Conservation (phyloP, 1,140 invertebrate species). For the Drosophila tani region DNA sequence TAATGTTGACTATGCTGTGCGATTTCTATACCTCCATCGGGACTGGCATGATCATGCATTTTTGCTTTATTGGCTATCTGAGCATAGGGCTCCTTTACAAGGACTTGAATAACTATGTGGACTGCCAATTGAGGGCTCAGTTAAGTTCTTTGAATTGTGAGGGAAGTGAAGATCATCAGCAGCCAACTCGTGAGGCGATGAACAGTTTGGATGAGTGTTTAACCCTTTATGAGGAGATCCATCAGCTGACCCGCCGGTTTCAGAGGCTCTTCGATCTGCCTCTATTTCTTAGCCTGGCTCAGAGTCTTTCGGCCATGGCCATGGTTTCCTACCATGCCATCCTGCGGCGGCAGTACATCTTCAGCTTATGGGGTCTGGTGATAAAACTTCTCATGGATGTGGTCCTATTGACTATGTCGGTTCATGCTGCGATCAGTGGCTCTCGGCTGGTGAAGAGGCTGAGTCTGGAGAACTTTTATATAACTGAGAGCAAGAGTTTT, state of each 20-base stretch:
- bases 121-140: slow-evolving; percentile 25
- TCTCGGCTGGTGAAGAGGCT: slow-evolving; percentile 42
- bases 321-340: slow-evolving; percentile 40
- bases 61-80: slow-evolving; percentile 56
- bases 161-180: background rate
- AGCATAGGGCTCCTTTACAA: slow-evolving; percentile 55
- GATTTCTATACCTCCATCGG: slow-evolving; percentile 31
- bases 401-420: slow-evolving; percentile 51
- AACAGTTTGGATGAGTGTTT: slow-evolving; percentile 48
- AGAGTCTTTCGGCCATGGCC: slow-evolving; percentile 33
- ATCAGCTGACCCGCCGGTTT: slow-evolving; percentile 27
- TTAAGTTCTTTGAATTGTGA: background rate
- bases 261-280: slow-evolving; percentile 54
- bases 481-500: slow-evolving; percentile 32
- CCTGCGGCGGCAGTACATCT: background rate
- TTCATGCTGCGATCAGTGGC: slow-evolving; percentile 37
- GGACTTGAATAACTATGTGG: slow-evolving; percentile 54
- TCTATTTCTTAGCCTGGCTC: slow-evolving; percentile 33
- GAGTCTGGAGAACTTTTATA: slow-evolving; percentile 57
- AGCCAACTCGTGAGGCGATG: background rate
- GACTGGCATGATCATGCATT: slow-evolving; percentile 32
- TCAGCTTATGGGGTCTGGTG: slow-evolving; percentile 22
- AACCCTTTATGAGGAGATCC: slow-evolving; percentile 56
- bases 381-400: slow-evolving; percentile 48
- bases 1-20: background rate